phyloP scores from a whole-genome alignment of 2,113 vertebrate genomes.

The Misgurnus mizolepis region DNA sequence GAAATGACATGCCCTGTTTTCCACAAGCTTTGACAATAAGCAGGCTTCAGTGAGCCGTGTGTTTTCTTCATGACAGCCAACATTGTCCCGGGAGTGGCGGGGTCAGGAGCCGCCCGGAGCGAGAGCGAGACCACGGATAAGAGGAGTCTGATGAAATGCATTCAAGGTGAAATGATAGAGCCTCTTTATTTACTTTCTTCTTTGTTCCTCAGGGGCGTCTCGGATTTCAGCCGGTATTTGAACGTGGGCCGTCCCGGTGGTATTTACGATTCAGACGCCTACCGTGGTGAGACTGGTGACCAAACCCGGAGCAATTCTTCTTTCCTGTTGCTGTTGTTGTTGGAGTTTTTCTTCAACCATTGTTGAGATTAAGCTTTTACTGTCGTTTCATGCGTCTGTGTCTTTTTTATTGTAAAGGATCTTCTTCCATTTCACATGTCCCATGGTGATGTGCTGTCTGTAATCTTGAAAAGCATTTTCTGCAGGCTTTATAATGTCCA shows the following conservation, averaged over 20 bases:
- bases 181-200: constrained; percentile 48
- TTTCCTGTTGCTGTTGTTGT: neutral
- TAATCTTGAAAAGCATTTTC: constrained; percentile 53
- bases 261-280: constrained; percentile 12
- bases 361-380: neutral
- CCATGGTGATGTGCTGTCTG: constrained; percentile 40
- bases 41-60: constrained; percentile 41
- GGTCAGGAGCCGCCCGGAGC: constrained; percentile 27
- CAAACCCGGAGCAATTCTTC: neutral
- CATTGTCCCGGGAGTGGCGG: constrained; percentile 55
- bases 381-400: neutral
- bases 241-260: constrained; percentile 39
- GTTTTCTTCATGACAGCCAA: constrained; percentile 46
- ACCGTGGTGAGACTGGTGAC: constrained; percentile 4
- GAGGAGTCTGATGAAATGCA: constrained; percentile 51
- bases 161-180: constrained; percentile 60
- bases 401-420: neutral
- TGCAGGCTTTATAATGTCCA: constrained; percentile 30
- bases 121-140: constrained; percentile 26
- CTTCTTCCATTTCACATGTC: constrained; percentile 41
- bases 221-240: constrained; percentile 28
- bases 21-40: constrained; percentile 43
- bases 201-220: constrained; percentile 25
- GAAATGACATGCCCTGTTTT: constrained; percentile 36
- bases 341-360: neutral